Percentiles rank a stretch among this genome's conserved stretches.
Evolutionary conservation across 2,113 vertebrate genomes (phyloP).

Genomic region (Rhea pennata): DNA sequence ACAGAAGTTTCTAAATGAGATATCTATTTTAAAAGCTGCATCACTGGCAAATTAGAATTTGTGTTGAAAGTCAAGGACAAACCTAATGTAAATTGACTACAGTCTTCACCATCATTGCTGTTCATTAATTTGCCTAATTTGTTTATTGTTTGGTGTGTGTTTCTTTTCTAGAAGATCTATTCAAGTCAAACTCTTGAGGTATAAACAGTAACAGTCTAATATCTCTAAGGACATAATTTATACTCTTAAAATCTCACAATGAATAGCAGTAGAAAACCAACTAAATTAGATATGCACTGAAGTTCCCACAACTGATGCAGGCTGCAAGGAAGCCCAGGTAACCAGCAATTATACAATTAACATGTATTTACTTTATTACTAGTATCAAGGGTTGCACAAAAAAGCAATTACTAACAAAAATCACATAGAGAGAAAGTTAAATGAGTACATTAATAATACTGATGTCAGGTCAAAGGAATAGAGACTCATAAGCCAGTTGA

Average conservation of each 20-base stretch:
- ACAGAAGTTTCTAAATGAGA: neutral
- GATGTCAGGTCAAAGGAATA: neutral
- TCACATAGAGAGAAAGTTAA: neutral
- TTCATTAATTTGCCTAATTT: conserved; percentile 41
- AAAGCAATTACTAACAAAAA: neutral
- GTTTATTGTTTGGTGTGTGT: conserved; percentile 34
- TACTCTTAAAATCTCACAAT: neutral
- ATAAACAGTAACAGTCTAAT: conserved; percentile 8
- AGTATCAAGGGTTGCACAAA: neutral
- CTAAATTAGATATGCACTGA: neutral
- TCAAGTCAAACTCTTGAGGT: conserved; percentile 22
- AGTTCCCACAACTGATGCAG: neutral
- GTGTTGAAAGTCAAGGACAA: conserved; percentile 29
- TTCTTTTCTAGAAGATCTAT: conserved; percentile 8
- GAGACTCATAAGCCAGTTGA: neutral
- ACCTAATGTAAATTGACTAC: neutral
- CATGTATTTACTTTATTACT: neutral
- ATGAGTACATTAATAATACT: neutral
- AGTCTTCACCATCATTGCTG: neutral
- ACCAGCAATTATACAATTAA: neutral
- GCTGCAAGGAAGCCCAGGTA: neutral
- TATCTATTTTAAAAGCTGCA: conserved; percentile 7
- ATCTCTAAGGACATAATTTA: conserved; percentile 31
- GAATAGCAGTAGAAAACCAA: neutral
- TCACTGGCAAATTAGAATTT: neutral